Conservation (phyloP, 64 coral and sea anemone genomes). For the Stichodactyla helianthus region DNA sequence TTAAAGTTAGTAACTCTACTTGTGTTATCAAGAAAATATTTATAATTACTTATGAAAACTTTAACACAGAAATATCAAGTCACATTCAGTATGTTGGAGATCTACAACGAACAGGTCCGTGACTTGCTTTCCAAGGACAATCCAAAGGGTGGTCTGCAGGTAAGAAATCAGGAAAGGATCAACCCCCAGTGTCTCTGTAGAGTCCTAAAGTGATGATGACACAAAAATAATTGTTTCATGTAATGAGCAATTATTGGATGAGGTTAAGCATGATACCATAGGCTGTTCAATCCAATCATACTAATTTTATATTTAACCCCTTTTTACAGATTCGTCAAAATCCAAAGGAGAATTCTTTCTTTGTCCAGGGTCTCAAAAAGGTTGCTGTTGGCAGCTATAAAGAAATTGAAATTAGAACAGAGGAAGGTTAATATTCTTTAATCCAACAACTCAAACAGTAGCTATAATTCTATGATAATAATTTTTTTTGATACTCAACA, state of each 20-base stretch:
- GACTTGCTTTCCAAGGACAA: conserved; percentile 91
- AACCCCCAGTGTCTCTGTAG: too few relatives aligned
- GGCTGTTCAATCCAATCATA: too few relatives aligned
- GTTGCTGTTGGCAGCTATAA: conserved; percentile 89
- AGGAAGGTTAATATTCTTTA: conserved; percentile 62
- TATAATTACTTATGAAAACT: neutral
- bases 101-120: conserved; percentile 99
- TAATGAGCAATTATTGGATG: too few relatives aligned
- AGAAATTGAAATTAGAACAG: conserved; percentile 92
- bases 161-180: too few relatives aligned
- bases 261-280: too few relatives aligned
- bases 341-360: conserved; percentile 92
- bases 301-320: neutral
- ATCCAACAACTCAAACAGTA: too few relatives aligned
- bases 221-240: too few relatives aligned
- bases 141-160: conserved; percentile 71
- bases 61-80: conserved; percentile 88
- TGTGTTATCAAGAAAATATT: too few relatives aligned
- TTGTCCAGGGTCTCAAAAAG: conserved; percentile 89
- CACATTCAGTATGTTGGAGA: conserved; percentile 99
- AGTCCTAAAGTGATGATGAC: too few relatives aligned
- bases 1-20: too few relatives aligned
- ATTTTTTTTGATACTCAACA: too few relatives aligned
- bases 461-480: too few relatives aligned
- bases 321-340: conserved; percentile 88